These are phyloP conservation scores for Anolis carolinensis DNA, from an alignment of 2,113 vertebrate species.

Conservation along the genomic window DNA sequence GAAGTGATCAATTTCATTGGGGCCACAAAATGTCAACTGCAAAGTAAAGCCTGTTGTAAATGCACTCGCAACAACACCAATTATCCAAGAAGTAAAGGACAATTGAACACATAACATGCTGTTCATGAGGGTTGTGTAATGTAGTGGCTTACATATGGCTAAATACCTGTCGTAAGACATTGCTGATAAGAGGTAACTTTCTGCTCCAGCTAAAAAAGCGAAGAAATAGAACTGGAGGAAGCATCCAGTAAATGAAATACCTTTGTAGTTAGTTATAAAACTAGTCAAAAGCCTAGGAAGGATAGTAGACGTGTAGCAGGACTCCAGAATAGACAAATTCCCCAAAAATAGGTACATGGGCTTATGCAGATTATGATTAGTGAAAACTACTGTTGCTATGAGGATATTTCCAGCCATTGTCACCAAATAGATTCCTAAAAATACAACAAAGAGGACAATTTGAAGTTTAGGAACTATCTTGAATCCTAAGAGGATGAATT, in stretches of 20 bases:
- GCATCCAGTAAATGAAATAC: conserved; percentile 63
- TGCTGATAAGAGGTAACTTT: conserved; percentile 58
- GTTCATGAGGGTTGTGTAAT: conserved; percentile 67
- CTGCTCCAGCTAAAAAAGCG: conserved; percentile 54
- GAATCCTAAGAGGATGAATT: conserved; percentile 22
- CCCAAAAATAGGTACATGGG: conserved; percentile 12
- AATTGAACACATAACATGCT: conserved; percentile 33
- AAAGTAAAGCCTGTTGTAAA: not conserved
- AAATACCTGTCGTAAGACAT: conserved; percentile 44
- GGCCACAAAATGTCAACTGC: conserved; percentile 11
- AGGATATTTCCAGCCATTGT: conserved; percentile 16
- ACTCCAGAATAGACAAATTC: not conserved
- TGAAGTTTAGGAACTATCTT: not conserved
- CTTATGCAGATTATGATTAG: not conserved
- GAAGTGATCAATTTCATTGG: conserved; percentile 8
- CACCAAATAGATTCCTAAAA: not conserved
- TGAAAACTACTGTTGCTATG: not conserved
- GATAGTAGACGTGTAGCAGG: not conserved
- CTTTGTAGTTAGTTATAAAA: not conserved
- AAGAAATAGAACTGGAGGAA: conserved; percentile 68
- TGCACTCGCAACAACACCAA: conserved; percentile 16
- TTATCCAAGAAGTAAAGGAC: conserved; percentile 50
- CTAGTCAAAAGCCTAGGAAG: not conserved
- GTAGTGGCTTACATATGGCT: conserved; percentile 19
- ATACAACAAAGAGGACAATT: not conserved